Percentiles rank a stretch among this genome's conserved stretches.
Conservation (phyloP, 2,797 vertebrate genomes). For the Sciurus carolinensis region DNA sequence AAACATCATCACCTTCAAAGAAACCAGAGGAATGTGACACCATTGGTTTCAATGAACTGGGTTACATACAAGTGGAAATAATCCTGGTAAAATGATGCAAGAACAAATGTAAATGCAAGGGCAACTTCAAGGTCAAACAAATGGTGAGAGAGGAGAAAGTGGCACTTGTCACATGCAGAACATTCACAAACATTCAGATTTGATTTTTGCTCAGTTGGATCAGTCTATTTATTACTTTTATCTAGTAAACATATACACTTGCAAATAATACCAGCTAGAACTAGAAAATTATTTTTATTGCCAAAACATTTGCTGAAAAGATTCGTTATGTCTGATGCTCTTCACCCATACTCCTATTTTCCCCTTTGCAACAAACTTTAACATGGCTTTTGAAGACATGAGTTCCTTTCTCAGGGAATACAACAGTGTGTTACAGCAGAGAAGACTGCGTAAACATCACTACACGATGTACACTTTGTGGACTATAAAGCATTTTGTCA, state of each 20-base stretch:
- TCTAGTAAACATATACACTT: not conserved
- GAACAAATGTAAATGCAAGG: not conserved
- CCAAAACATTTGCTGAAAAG: not conserved
- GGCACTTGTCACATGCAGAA: not conserved
- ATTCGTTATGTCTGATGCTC: not conserved
- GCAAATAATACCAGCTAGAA: not conserved
- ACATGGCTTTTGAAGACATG: not conserved
- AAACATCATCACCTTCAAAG: not conserved
- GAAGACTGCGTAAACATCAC: not conserved
- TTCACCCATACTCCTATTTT: not conserved
- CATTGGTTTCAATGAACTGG: not conserved
- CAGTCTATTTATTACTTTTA: not conserved
- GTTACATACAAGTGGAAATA: not conserved
- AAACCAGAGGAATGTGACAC: not conserved
- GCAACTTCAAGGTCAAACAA: not conserved
- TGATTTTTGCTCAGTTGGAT: constrained; percentile 11
- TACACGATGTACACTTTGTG: not conserved
- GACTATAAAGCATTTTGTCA: not conserved
- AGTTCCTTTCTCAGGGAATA: not conserved
- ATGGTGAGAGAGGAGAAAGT: not conserved
- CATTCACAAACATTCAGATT: constrained; percentile 22
- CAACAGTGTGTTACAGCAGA: not conserved
- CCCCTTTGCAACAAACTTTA: constrained; percentile 32
- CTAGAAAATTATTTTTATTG: not conserved
- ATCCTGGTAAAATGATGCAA: not conserved